Evolutionary conservation across 2,888 invertebrate genomes (phyloP).

Genomic region (Diadromus collaris): DNA sequence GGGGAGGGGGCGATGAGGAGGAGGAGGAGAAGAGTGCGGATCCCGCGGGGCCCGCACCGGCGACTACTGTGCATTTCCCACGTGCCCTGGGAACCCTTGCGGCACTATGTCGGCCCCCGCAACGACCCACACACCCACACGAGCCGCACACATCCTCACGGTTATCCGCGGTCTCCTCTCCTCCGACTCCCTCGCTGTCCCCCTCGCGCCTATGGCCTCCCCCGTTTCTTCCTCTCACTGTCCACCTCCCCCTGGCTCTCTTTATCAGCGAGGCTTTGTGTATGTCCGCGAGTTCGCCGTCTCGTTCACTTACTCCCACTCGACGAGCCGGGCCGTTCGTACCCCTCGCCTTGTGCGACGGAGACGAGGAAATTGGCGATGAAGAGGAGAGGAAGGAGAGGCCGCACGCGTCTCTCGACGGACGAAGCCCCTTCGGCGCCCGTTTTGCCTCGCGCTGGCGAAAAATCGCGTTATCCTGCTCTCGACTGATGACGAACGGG

Average conservation of each 20-base stretch:
- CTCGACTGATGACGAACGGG: conserved; percentile 33
- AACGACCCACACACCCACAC: conserved; percentile 65
- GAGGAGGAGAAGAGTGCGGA: conserved; percentile 64
- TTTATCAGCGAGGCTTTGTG: conserved; percentile 19
- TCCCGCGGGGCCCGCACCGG: conserved; percentile 69
- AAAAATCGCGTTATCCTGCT: conserved; percentile 49
- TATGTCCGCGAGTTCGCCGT: conserved; percentile 19
- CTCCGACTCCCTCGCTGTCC: conserved; percentile 45
- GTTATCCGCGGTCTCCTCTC: conserved; percentile 19
- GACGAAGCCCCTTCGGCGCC: not conserved
- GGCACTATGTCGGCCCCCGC: conserved; percentile 80
- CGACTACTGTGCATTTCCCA: conserved; percentile 85
- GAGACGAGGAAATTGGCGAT: conserved; percentile 36
- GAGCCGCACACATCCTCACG: conserved; percentile 49
- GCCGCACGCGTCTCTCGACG: not conserved
- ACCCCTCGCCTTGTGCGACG: conserved; percentile 40
- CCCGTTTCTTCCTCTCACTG: conserved; percentile 17
- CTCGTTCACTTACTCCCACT: conserved; percentile 52
- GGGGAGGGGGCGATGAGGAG: conserved; percentile 74
- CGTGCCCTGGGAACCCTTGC: conserved; percentile 82
- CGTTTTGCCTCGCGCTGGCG: not conserved
- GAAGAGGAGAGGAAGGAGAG: conserved; percentile 7
- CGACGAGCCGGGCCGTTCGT: conserved; percentile 36
- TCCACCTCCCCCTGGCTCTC: conserved; percentile 21
- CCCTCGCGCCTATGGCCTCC: not conserved